Conservation (phyloP, 2,113 vertebrate genomes). For the Phalacrocorax carbo region DNA sequence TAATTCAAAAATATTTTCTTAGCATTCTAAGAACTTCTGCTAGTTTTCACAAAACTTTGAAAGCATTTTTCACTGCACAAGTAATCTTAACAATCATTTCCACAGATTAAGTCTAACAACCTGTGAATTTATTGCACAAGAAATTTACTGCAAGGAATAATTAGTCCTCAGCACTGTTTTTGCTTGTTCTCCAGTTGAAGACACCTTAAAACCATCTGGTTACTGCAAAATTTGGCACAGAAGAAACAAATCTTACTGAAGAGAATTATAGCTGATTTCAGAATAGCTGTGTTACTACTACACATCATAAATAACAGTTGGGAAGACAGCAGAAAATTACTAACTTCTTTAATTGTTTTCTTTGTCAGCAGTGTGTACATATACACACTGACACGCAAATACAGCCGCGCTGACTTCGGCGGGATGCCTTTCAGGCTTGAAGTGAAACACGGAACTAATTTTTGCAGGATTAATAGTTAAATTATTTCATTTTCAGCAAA, state of each 20-base stretch:
- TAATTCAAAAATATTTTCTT: background rate
- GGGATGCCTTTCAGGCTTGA: background rate
- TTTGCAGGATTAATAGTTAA: background rate
- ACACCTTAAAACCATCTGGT: conserved; percentile 68
- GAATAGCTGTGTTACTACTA: conserved; percentile 41
- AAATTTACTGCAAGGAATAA: conserved; percentile 72
- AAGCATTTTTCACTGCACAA: conserved; percentile 35
- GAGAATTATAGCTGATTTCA: conserved; percentile 53
- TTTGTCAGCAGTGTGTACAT: background rate
- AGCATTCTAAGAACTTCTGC: background rate
- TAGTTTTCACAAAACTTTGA: conserved; percentile 21
- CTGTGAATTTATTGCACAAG: conserved; percentile 70
- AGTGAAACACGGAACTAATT: background rate
- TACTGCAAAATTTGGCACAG: conserved; percentile 24
- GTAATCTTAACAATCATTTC: conserved; percentile 43
- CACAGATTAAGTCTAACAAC: conserved; percentile 53
- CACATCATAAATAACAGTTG: conserved; percentile 63
- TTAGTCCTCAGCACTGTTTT: conserved; percentile 60
- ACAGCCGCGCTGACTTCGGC: background rate
- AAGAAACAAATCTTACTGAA: conserved; percentile 15
- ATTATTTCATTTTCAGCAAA: background rate
- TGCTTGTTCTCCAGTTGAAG: conserved; percentile 63
- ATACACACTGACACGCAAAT: background rate
- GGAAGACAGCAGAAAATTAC: conserved; percentile 70
- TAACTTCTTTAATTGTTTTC: conserved; percentile 48